Percentiles rank a stretch among this genome's conserved stretches.
Conservation (phyloP, 2,113 vertebrate species). For the Regulus satrapa region DNA sequence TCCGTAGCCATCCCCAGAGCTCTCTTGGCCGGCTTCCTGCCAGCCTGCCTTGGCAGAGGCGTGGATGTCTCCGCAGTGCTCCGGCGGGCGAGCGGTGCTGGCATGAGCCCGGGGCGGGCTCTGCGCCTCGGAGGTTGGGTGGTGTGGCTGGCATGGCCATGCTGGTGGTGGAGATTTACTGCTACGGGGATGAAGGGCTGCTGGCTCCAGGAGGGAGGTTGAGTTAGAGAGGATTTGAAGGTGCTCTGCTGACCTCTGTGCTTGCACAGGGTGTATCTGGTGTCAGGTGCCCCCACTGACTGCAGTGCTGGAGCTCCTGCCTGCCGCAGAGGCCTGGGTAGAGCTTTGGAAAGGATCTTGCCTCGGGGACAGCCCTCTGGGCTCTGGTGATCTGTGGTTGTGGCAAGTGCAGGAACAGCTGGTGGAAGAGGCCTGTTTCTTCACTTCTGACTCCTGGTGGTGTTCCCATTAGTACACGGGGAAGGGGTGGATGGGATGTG, state of each 20-base stretch:
- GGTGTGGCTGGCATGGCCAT: fast-evolving
- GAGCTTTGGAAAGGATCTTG: neutral
- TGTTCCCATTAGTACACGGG: fast-evolving
- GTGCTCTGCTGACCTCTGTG: neutral
- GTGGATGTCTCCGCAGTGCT: neutral
- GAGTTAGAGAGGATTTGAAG: neutral
- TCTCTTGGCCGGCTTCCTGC: neutral
- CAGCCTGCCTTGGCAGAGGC: neutral
- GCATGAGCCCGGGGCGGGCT: neutral
- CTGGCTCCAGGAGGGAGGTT: neutral
- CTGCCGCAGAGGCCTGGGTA: neutral
- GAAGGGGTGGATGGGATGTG: neutral
- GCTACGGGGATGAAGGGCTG: neutral
- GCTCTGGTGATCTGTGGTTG: neutral
- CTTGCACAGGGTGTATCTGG: neutral
- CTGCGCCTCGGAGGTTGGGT: fast-evolving
- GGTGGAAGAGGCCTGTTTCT: neutral
- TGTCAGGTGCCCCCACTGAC: neutral
- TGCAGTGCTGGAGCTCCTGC: neutral
- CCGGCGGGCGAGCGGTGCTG: neutral
- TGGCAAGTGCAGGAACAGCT: neutral
- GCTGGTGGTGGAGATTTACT: neutral
- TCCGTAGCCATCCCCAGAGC: neutral
- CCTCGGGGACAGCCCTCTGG: neutral
- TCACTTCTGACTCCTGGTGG: neutral